A percentile compares a stretch with the other conserved stretches of the same genome.
Evolutionary conservation across 2,113 vertebrate genomes (phyloP).

Genomic region (Pyrgilauda ruficollis): DNA sequence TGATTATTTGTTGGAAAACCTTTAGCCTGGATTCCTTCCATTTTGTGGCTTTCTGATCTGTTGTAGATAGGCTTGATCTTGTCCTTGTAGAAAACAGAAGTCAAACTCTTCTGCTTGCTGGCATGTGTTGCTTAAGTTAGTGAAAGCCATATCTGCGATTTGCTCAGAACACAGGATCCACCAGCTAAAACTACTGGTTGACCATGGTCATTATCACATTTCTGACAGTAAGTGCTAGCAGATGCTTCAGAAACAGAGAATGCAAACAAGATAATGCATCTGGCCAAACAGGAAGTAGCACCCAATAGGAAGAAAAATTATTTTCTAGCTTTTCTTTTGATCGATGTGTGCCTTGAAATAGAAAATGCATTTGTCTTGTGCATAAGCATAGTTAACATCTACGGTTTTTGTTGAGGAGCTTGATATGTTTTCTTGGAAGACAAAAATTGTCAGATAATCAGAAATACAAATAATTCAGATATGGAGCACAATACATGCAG

Average conservation of each 20-base stretch:
- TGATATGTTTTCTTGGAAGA: neutral
- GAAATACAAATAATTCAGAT: neutral
- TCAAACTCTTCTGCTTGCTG: neutral
- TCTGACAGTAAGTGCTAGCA: conserved; percentile 37
- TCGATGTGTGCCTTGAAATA: neutral
- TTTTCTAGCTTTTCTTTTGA: neutral
- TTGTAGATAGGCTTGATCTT: neutral
- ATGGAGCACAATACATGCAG: neutral
- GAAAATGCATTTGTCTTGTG: neutral
- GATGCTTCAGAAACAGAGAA: conserved; percentile 17
- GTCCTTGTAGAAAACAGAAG: neutral
- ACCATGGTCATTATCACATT: neutral
- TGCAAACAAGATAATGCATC: neutral
- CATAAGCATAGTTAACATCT: neutral
- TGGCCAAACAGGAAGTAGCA: neutral
- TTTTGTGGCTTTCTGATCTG: neutral
- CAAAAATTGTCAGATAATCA: neutral
- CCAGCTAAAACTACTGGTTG: neutral
- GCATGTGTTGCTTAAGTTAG: neutral
- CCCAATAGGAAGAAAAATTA: neutral
- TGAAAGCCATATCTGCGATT: neutral
- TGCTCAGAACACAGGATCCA: neutral
- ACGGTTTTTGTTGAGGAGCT: neutral
- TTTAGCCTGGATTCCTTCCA: conserved; percentile 16
- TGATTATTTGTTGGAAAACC: neutral